Evolutionary conservation across 2,113 vertebrate genomes (phyloP).

Genomic region (Strix uralensis): DNA sequence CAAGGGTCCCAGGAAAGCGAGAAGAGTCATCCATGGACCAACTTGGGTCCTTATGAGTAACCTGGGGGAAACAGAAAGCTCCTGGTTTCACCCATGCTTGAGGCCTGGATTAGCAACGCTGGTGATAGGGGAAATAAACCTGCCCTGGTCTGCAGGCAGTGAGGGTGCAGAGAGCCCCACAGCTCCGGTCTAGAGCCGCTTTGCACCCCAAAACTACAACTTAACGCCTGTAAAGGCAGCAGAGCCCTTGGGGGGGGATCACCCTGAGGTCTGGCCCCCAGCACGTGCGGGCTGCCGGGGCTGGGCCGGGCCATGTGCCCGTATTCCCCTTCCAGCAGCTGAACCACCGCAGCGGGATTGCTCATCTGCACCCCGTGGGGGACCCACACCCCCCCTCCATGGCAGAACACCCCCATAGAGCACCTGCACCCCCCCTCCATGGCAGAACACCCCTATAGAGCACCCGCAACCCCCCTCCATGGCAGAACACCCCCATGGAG

Average conservation of each 20-base stretch:
- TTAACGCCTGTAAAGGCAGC: too few species aligned
- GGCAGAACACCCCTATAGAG: too few species aligned
- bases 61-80: fast-evolving
- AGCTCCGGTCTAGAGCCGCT: background rate
- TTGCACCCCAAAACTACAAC: background rate
- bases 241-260: fast-evolving
- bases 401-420: too few species aligned
- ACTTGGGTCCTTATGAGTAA: fast-evolving
- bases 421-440: too few species aligned
- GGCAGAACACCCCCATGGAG: background rate
- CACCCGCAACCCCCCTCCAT: too few species aligned
- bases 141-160: fast-evolving
- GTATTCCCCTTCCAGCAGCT: background rate
- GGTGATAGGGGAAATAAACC: background rate
- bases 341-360: too few species aligned
- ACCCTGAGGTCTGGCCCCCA: background rate
- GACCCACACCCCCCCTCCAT: background rate
- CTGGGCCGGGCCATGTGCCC: background rate
- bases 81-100: background rate
- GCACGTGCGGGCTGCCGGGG: background rate
- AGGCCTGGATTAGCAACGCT: too few species aligned
- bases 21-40: too few species aligned
- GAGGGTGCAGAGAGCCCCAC: background rate
- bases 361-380: too few species aligned
- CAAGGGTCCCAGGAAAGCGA: too few species aligned